phyloP scores from a whole-genome alignment of 1,140 invertebrate species.

The Onthophagus taurus region DNA sequence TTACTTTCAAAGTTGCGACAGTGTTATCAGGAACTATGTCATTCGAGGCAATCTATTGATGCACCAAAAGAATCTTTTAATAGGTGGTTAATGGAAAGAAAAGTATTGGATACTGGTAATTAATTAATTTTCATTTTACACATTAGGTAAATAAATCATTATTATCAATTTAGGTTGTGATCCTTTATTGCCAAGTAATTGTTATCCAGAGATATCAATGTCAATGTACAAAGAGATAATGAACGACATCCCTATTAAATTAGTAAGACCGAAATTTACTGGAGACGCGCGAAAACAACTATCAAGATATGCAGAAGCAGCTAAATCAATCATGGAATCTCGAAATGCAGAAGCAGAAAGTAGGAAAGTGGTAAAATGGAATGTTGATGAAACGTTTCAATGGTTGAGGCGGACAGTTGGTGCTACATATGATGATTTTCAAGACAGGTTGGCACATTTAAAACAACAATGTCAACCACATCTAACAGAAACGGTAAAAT shows the following conservation, averaged over 20 bases:
- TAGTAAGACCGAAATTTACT: constrained; percentile 88
- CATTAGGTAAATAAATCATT: background rate
- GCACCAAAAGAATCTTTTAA: constrained; percentile 94
- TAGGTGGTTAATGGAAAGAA: constrained; percentile 91
- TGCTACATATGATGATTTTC: constrained; percentile 92
- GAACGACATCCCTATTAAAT: constrained; percentile 96
- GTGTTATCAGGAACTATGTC: constrained; percentile 90
- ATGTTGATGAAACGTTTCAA: constrained; percentile 93
- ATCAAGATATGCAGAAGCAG: constrained; percentile 90
- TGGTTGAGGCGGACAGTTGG: constrained; percentile 92
- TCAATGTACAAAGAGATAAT: constrained; percentile 97
- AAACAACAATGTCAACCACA: constrained; percentile 91
- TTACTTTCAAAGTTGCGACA: constrained; percentile 74
- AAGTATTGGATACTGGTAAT: constrained; percentile 68
- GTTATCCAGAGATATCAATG: constrained; percentile 83
- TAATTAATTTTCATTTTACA: background rate
- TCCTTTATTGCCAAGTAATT: constrained; percentile 82
- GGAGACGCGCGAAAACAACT: constrained; percentile 94
- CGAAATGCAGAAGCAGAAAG: constrained; percentile 86
- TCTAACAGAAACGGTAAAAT: constrained; percentile 70
- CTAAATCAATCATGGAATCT: constrained; percentile 93
- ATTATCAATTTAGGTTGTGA: constrained; percentile 52
- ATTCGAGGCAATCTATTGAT: constrained; percentile 88
- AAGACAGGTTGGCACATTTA: constrained; percentile 64
- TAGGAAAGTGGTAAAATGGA: constrained; percentile 96